Percentiles rank a stretch among this genome's conserved stretches.
Conservation (phyloP, 2,113 vertebrate genomes). For the Pedetes capensis region DNA sequence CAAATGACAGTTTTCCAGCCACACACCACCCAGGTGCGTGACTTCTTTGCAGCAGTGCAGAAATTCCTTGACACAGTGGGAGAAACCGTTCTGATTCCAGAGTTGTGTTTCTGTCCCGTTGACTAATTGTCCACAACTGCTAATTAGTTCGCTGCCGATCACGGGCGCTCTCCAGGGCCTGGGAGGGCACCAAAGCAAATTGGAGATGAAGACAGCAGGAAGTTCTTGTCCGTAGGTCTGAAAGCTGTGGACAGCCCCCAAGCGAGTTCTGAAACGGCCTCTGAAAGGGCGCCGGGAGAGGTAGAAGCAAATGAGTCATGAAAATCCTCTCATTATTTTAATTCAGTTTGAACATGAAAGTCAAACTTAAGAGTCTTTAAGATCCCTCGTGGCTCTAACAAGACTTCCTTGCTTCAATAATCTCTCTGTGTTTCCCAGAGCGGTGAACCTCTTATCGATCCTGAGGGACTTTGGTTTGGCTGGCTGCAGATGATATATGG, state of each 20-base stretch:
- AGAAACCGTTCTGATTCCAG: accelerated
- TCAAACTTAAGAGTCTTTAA: background rate
- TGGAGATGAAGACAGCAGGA: background rate
- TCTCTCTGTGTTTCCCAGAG: no score
- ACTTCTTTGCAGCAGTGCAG: background rate
- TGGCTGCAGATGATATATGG: accelerated
- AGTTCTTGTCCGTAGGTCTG: background rate
- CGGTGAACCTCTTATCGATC: no score
- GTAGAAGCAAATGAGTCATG: background rate
- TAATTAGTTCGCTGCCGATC: background rate
- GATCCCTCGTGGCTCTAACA: background rate
- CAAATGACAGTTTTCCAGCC: background rate
- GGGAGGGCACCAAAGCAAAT: background rate
- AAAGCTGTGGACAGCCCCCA: background rate
- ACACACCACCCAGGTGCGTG: background rate
- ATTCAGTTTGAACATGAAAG: background rate
- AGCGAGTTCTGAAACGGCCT: background rate
- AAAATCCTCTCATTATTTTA: background rate
- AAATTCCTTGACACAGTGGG: background rate
- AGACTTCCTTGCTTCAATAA: no score
- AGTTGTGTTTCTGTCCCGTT: background rate
- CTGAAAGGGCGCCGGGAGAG: accelerated
- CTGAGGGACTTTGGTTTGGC: background rate
- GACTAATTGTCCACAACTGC: background rate
- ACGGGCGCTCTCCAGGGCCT: background rate